Evolutionary conservation across 2,113 vertebrate genomes (phyloP).

Genomic region (Dendropsophus ebraccatus): DNA sequence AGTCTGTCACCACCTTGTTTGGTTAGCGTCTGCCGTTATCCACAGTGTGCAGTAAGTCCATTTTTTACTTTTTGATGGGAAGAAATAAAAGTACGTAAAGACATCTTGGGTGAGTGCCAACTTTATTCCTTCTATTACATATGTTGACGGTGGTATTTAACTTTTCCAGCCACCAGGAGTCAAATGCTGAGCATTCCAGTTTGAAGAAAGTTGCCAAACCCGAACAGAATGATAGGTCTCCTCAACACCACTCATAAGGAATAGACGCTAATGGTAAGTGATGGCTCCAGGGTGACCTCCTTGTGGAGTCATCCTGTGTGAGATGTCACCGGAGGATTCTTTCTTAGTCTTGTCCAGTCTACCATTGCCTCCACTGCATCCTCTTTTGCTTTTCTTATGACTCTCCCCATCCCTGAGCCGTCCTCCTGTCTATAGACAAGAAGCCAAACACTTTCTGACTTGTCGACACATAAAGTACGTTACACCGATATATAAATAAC

Average conservation of each 20-base stretch:
- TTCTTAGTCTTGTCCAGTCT: background rate
- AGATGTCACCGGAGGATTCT: background rate
- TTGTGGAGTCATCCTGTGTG: background rate
- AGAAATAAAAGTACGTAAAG: too few relatives aligned
- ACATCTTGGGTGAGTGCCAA: too few relatives aligned
- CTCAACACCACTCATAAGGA: background rate
- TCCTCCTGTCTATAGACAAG: background rate
- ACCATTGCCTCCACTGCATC: background rate
- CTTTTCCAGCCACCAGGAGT: too few relatives aligned
- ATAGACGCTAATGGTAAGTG: background rate
- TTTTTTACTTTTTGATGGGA: too few relatives aligned
- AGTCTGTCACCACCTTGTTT: too few relatives aligned
- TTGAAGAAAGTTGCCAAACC: too few relatives aligned
- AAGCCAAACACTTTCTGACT: background rate
- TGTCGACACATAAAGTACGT: background rate
- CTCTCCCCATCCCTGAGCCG: background rate
- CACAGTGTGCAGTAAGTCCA: too few relatives aligned
- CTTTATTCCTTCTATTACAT: too few relatives aligned
- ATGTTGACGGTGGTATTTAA: too few relatives aligned
- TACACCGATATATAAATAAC: background rate
- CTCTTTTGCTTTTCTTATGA: background rate
- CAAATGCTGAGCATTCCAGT: too few relatives aligned
- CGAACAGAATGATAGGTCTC: too few relatives aligned
- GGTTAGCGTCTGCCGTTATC: too few relatives aligned
- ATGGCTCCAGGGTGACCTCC: background rate